Conservation (phyloP, 1,140 invertebrate genomes). For the Cydia pomonella region DNA sequence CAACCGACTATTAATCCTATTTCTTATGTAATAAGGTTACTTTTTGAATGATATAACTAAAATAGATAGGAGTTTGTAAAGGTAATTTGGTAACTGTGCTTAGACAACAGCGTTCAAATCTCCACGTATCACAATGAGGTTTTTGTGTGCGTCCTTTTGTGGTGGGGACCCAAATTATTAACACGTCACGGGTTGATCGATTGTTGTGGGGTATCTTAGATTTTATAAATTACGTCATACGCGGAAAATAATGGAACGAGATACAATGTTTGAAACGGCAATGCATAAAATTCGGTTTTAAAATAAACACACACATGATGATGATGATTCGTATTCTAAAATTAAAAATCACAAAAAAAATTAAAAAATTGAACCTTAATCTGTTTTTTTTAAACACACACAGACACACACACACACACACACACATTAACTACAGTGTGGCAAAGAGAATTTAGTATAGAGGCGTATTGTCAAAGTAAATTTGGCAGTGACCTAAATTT, state of each 20-base stretch:
- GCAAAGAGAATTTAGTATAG: too few relatives aligned
- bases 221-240: not conserved
- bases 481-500: too few relatives aligned
- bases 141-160: not conserved
- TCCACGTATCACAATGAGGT: not conserved
- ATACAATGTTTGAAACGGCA: not conserved
- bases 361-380: too few relatives aligned
- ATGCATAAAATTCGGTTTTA: too few relatives aligned
- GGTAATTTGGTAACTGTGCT: not conserved
- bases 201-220: not conserved
- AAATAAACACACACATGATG: too few relatives aligned
- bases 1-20: not conserved
- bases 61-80: not conserved
- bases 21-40: not conserved
- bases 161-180: not conserved
- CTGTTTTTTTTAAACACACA: too few relatives aligned
- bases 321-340: too few relatives aligned
- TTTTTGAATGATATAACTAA: not conserved
- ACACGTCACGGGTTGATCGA: not conserved
- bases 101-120: slow-evolving; percentile 4
- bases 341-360: too few relatives aligned
- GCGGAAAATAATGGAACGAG: too few relatives aligned
- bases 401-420: too few relatives aligned
- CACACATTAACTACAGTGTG: too few relatives aligned
- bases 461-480: too few relatives aligned